Conservation (phyloP, 1,140 invertebrate species). For the Apis laboriosa region DNA sequence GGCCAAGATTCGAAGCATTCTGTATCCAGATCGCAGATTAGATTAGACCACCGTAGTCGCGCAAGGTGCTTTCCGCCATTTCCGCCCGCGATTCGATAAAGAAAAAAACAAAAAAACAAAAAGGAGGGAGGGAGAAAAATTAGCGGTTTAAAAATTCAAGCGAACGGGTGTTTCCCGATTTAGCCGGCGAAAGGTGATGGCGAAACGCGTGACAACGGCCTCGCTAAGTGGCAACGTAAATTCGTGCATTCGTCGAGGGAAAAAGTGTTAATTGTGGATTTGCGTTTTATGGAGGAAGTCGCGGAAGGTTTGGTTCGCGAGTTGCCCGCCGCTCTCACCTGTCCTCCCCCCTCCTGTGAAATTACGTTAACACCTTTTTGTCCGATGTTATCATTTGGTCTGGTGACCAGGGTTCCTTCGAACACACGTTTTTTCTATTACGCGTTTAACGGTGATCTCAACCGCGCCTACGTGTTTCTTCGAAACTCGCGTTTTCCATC, state of each 20-base stretch:
- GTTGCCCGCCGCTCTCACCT: slow-evolving; percentile 12
- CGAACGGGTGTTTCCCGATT: slow-evolving; percentile 21
- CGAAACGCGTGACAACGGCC: not conserved
- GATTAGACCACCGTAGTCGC: no score
- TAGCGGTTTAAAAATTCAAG: not conserved
- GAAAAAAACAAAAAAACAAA: no score
- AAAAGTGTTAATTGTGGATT: slow-evolving; percentile 72
- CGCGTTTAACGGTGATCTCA: slow-evolving; percentile 62
- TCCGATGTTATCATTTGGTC: slow-evolving; percentile 60
- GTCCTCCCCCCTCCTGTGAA: slow-evolving; percentile 61
- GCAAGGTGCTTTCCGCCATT: no score
- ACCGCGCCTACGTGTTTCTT: slow-evolving; percentile 37
- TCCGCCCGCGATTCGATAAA: no score
- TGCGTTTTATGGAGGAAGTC: slow-evolving; percentile 72
- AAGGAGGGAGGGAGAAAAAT: not conserved
- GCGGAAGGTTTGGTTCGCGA: slow-evolving; percentile 24
- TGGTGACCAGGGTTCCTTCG: slow-evolving; percentile 54
- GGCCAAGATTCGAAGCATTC: no score
- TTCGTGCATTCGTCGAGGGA: slow-evolving; percentile 30
- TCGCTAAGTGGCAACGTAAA: slow-evolving; percentile 63
- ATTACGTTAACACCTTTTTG: slow-evolving; percentile 70
- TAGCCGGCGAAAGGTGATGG: not conserved
- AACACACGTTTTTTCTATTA: slow-evolving; percentile 57
- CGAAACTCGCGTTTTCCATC: not conserved
- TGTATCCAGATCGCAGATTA: no score